Evolutionary conservation across 2,113 vertebrate genomes (phyloP).

Genomic region (Daubentonia madagascariensis): DNA sequence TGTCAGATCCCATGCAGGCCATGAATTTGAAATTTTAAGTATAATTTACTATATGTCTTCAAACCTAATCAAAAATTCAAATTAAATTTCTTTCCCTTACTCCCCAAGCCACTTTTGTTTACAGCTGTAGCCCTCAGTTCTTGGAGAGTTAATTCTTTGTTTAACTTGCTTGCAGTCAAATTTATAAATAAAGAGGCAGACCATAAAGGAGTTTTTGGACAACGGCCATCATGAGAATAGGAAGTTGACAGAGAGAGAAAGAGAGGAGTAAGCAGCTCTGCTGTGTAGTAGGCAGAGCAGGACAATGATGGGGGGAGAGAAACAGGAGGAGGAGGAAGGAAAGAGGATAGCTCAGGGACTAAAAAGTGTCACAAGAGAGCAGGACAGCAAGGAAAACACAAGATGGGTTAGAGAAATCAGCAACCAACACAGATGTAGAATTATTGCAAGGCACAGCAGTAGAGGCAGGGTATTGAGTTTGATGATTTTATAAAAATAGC

Average conservation of each 20-base stretch:
- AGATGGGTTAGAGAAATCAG: conserved; percentile 63
- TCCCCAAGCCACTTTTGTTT: conserved; percentile 32
- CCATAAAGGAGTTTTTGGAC: neutral
- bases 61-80: neutral
- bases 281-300: neutral
- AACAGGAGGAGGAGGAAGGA: neutral
- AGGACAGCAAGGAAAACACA: conserved; percentile 60
- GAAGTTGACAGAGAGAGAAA: neutral
- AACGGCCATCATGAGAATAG: neutral
- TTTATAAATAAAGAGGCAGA: neutral
- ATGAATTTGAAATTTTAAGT: conserved; percentile 21
- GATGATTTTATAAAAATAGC: conserved; percentile 66
- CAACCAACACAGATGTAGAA: neutral
- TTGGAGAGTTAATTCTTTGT: conserved; percentile 46
- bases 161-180: conserved; percentile 35
- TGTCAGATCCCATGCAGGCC: neutral
- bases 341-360: neutral
- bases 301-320: neutral
- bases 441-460: conserved; percentile 24
- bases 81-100: conserved; percentile 24
- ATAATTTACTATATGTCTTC: neutral
- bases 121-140: neutral
- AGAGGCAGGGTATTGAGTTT: conserved; percentile 57
- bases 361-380: conserved; percentile 17
- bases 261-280: neutral